These are phyloP conservation scores for Coregonus ussuriensis DNA, from an alignment of 2,797 vertebrate genomes.

Conservation along the genomic window DNA sequence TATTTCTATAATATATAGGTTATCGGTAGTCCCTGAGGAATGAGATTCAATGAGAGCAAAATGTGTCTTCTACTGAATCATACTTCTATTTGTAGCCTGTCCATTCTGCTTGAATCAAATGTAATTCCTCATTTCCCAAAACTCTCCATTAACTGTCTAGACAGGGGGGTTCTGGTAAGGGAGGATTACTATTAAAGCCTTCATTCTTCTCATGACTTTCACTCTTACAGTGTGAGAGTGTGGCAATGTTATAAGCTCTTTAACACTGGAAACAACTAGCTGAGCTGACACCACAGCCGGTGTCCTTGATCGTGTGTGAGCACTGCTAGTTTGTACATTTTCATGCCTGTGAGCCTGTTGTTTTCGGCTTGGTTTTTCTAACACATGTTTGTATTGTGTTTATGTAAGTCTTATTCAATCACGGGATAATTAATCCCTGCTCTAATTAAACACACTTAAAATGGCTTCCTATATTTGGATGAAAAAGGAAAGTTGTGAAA, in stretches of 20 bases:
- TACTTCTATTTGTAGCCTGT: not conserved
- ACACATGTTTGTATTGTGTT: not conserved
- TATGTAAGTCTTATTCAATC: not conserved
- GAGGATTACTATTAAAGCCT: not conserved
- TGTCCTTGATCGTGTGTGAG: not conserved
- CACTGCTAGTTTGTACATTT: not conserved
- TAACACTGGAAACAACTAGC: not conserved
- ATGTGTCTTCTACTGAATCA: not conserved
- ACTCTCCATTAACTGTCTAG: not conserved
- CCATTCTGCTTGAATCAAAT: not conserved
- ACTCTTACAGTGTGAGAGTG: not conserved
- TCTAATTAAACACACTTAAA: constrained; percentile 1
- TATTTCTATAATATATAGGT: too few relatives aligned
- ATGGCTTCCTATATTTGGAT: constrained; percentile 21
- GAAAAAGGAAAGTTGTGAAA: not conserved
- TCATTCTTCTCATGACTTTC: not conserved
- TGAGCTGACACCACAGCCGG: not conserved
- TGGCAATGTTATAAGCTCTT: not conserved
- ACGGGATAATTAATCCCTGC: not conserved
- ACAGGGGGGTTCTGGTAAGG: not conserved
- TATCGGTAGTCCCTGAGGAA: too few relatives aligned
- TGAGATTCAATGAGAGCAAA: too few relatives aligned
- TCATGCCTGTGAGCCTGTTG: not conserved
- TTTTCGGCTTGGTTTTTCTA: not conserved
- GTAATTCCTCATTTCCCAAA: not conserved